Evolutionary conservation across 2,797 vertebrate species (phyloP).

Genomic region (Girardinus metallicus): DNA sequence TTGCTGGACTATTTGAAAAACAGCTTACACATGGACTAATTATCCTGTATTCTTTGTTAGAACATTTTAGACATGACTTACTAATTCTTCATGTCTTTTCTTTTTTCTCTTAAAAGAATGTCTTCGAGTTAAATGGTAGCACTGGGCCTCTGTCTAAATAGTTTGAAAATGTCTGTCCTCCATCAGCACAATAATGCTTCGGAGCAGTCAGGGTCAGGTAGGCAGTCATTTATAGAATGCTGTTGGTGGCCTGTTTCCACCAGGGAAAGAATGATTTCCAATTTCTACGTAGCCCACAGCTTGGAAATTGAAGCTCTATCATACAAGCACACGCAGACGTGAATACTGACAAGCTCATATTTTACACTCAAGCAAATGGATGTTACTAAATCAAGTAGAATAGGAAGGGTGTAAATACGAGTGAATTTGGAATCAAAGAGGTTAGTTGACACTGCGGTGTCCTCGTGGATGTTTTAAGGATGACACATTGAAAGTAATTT

Average conservation of each 20-base stretch:
- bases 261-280: conserved; percentile 47
- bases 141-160: conserved; percentile 26
- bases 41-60: conserved; percentile 29
- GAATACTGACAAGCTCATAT: conserved; percentile 60
- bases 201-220: conserved; percentile 24
- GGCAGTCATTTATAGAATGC: conserved; percentile 32
- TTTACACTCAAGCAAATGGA: conserved; percentile 52
- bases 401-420: conserved; percentile 42
- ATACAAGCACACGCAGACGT: conserved; percentile 34
- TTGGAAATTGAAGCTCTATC: conserved; percentile 58
- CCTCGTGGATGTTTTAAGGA: conserved; percentile 53
- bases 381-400: conserved; percentile 19
- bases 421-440: conserved; percentile 44
- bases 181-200: conserved; percentile 30
- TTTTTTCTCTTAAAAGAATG: conserved; percentile 16
- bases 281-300: conserved; percentile 42
- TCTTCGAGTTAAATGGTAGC: conserved; percentile 14
- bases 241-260: conserved; percentile 49
- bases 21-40: conserved; percentile 26
- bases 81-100: conserved; percentile 12
- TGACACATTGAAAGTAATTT: conserved; percentile 51
- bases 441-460: conserved; percentile 35
- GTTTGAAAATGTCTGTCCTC: conserved; percentile 28
- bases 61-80: conserved; percentile 26
- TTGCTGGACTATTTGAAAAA: conserved; percentile 30